These are phyloP conservation scores for Paramormyrops kingsleyae DNA, from an alignment of 2,113 vertebrate species.

Conservation along the genomic window DNA sequence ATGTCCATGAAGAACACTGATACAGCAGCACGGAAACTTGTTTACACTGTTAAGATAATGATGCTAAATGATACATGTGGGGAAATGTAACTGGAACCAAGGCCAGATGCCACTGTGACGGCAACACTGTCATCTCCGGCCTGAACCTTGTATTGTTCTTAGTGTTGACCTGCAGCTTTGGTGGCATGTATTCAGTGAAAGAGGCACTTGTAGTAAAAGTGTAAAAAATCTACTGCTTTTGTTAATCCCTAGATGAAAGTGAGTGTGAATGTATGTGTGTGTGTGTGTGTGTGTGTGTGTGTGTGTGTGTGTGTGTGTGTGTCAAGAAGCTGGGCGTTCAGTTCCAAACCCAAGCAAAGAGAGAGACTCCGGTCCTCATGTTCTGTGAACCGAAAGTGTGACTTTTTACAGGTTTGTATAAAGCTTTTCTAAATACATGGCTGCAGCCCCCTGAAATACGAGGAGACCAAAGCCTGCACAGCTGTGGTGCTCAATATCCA, in stretches of 20 bases:
- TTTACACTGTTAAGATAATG: slow-evolving; percentile 11
- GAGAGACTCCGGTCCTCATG: neutral
- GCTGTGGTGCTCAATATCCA: neutral
- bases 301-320: neutral
- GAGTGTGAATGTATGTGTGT: no score
- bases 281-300: neutral
- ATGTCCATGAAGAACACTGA: neutral
- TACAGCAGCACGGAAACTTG: neutral
- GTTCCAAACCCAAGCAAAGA: neutral
- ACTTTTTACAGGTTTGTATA: neutral
- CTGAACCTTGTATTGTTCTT: neutral
- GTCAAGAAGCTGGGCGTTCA: neutral
- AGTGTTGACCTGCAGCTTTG: neutral
- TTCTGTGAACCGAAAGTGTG: neutral
- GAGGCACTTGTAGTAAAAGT: neutral
- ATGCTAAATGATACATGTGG: neutral
- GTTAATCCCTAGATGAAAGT: neutral
- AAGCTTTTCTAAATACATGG: neutral
- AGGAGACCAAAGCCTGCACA: neutral
- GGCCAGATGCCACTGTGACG: neutral
- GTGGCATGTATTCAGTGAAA: neutral
- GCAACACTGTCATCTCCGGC: neutral
- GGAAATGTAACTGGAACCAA: slow-evolving; percentile 27
- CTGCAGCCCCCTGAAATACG: neutral
- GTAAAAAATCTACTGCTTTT: neutral